Evolutionary conservation across 2,113 vertebrate genomes (phyloP), one percentile per base, ranked within the genome.

Genomic region (Pimephales promelas): DNA sequence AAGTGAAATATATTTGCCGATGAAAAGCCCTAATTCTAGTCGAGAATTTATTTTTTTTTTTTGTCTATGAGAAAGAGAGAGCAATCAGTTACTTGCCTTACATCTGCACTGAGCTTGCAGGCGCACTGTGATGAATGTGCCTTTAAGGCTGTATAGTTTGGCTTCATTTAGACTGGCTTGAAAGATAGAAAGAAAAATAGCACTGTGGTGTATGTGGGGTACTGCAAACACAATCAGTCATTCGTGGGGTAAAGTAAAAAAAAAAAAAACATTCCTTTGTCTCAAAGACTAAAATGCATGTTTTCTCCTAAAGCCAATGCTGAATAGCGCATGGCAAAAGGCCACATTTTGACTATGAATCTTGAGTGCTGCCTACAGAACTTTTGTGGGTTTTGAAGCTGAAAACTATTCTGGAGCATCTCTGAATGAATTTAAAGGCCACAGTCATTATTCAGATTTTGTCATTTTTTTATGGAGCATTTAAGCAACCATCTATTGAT

Each of bases 11-110:
- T 94, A 95, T 95, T 92, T 93, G 93, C 93, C 92, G 93, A 94
- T 95, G 94, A 95, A 95, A 95, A 95, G 94, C 92, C 91, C 92
- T 94, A 95, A 95, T 95, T 95, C 93, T 93, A 93, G 93, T 93
- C 91, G 92, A 91, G 89, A 90, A 88, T 91, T 89, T 90, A 89
- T 90, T 91, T 89, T 81, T 71, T 87, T 85, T 86, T 81, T 43
- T 77, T 77, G 43, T 52, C 54, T 79, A 57, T 77, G 74, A 78
- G 73, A 83, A 66, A 77, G 59, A 68, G 73, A 77, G 92, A 94
- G 94, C 93, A 89, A 90, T 91, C 89, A 91, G 85, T 91, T 91
- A 89, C 86, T 88, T 87, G 86, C 86, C 62, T 89, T 89, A 91
- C 90, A 95, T 94, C 94, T 95, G 94, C 94, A 95, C 88, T 56